Percentiles rank a stretch among this genome's conserved stretches.
phyloP scores from a whole-genome alignment of 2,888 invertebrate species.

The Nudaria mundana region DNA sequence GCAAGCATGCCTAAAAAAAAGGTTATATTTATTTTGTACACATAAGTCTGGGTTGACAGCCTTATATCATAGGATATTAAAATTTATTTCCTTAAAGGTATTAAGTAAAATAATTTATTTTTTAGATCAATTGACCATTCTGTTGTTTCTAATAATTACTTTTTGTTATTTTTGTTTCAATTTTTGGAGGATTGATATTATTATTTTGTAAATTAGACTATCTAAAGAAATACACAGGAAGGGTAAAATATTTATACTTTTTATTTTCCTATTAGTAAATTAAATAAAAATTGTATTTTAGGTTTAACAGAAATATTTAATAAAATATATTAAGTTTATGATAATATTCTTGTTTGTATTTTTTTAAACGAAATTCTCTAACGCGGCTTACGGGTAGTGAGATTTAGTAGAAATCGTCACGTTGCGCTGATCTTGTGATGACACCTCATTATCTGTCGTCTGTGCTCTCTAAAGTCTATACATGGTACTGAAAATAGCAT shows the following conservation, averaged over 20 bases:
- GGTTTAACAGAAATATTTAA: constrained; percentile 30
- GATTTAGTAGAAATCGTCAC: too few species aligned
- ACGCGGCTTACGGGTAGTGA: too few species aligned
- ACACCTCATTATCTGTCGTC: too few species aligned
- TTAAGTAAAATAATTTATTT: constrained; percentile 23
- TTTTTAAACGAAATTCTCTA: background rate
- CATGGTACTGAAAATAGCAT: too few species aligned
- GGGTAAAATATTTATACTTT: constrained; percentile 23
- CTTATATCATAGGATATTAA: too few species aligned
- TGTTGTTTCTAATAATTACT: constrained; percentile 21
- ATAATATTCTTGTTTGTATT: background rate
- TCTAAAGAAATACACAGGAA: constrained; percentile 17
- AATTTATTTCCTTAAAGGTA: too few species aligned
- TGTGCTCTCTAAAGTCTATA: too few species aligned
- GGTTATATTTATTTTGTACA: too few species aligned
- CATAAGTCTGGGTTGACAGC: too few species aligned
- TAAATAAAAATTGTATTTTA: constrained; percentile 25
- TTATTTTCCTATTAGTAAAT: constrained; percentile 26
- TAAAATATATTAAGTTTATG: constrained; percentile 18
- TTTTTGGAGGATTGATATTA: constrained; percentile 15
- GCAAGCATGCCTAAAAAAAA: too few species aligned
- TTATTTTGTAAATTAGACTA: constrained; percentile 24
- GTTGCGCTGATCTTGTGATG: too few species aligned
- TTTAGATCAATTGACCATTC: constrained; percentile 24
- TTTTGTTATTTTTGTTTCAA: constrained; percentile 30